Evolutionary conservation across 2,113 vertebrate genomes (phyloP).

Genomic region (Xiphophorus maculatus): DNA sequence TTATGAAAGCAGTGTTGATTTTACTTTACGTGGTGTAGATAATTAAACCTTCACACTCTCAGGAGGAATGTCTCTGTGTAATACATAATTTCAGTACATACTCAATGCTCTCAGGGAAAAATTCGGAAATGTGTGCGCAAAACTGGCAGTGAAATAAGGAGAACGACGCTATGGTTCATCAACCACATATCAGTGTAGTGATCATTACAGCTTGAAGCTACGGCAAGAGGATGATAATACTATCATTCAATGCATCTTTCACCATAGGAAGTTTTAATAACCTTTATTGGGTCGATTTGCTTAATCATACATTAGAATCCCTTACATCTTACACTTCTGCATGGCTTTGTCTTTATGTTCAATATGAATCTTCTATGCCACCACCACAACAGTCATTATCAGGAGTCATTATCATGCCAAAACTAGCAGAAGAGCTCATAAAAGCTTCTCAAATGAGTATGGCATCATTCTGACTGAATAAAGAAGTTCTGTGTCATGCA

Average conservation of each 20-base stretch:
- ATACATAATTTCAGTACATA: slow-evolving; percentile 7
- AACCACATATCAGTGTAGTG: slow-evolving; percentile 38
- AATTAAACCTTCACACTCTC: slow-evolving; percentile 62
- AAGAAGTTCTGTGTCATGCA: background rate
- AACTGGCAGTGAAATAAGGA: slow-evolving; percentile 27
- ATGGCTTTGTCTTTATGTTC: background rate
- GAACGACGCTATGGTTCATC: slow-evolving; percentile 39
- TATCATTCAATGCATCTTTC: background rate
- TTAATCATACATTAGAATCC: background rate
- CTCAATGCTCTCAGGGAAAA: slow-evolving; percentile 21
- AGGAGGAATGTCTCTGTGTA: slow-evolving; percentile 14
- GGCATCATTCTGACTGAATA: slow-evolving; percentile 13
- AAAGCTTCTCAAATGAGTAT: background rate
- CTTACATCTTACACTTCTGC: background rate
- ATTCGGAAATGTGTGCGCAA: slow-evolving; percentile 19
- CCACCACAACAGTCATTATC: background rate
- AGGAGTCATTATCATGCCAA: background rate
- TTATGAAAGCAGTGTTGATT: slow-evolving; percentile 60
- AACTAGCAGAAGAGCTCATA: background rate
- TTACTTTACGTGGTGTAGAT: slow-evolving; percentile 50
- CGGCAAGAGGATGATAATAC: slow-evolving; percentile 8
- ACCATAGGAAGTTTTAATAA: slow-evolving; percentile 12
- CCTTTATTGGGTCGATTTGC: background rate
- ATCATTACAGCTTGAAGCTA: slow-evolving; percentile 37
- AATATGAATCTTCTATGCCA: background rate